These are phyloP conservation scores for Metaphire vulgaris DNA, from an alignment of 1,140 invertebrate species.

Conservation along the genomic window DNA sequence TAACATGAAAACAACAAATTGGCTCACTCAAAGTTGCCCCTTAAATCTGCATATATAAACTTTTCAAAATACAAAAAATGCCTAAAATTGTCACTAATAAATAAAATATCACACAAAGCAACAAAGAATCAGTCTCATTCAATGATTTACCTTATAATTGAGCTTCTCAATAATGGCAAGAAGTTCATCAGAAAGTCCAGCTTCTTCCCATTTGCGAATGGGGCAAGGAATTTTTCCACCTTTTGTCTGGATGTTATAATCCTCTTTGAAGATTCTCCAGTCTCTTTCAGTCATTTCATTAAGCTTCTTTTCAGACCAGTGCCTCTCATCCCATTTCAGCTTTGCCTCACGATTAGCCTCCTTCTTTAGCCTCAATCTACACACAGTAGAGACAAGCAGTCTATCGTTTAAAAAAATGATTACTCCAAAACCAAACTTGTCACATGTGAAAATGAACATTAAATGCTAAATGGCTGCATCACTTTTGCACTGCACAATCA, in stretches of 20 bases:
- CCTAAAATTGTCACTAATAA: too few relatives aligned
- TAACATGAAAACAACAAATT: too few relatives aligned
- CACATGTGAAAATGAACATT: too few relatives aligned
- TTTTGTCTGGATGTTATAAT: slow-evolving; percentile 98
- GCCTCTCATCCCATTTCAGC: slow-evolving; percentile 96
- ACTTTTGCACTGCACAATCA: neutral
- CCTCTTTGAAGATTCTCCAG: slow-evolving; percentile 99
- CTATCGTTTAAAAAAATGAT: slow-evolving; percentile 18
- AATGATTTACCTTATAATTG: slow-evolving; percentile 70
- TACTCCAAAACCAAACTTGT: neutral
- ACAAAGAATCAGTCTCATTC: too few relatives aligned
- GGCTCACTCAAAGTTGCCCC: too few relatives aligned
- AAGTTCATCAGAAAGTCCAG: slow-evolving; percentile 81
- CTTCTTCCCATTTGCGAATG: slow-evolving; percentile 89
- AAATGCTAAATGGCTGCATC: too few relatives aligned
- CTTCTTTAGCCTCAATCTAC: slow-evolving; percentile 81
- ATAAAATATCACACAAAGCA: too few relatives aligned
- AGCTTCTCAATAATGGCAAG: slow-evolving; percentile 90
- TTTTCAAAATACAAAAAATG: too few relatives aligned
- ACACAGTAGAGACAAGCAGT: slow-evolving; percentile 46
- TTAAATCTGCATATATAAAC: too few relatives aligned
- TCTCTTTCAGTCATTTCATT: slow-evolving; percentile 98
- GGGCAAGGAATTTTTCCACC: slow-evolving; percentile 95
- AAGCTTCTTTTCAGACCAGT: slow-evolving; percentile 92
- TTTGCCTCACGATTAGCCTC: slow-evolving; percentile 93